phyloP scores from a whole-genome alignment of 1,140 invertebrate species.

The Acromyrmex heyeri region DNA sequence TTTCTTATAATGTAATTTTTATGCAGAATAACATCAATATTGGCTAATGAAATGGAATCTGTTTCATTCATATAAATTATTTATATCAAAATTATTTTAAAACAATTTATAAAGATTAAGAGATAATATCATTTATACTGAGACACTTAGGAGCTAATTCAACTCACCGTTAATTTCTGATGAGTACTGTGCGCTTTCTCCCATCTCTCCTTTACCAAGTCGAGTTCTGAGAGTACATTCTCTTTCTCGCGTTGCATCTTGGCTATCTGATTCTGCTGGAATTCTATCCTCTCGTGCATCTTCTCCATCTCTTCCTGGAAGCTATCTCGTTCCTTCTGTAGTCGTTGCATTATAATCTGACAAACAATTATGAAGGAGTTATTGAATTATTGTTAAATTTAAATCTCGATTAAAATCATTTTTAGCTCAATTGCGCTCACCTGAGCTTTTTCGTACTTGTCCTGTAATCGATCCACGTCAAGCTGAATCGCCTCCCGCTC shows the following conservation, averaged over 20 bases:
- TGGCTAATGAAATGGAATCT: conserved; percentile 22
- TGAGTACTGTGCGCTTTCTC: conserved; percentile 94
- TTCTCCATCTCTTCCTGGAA: conserved; percentile 93
- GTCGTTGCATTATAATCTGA: conserved; percentile 90
- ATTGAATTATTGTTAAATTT: conserved; percentile 86
- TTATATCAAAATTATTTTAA: conserved; percentile 16
- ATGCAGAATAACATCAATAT: conserved; percentile 24
- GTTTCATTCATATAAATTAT: not conserved
- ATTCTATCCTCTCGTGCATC: conserved; percentile 93
- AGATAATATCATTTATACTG: not conserved
- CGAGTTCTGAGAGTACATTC: conserved; percentile 93
- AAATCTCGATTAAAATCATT: not conserved
- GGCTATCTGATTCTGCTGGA: conserved; percentile 92
- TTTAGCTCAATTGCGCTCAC: conserved; percentile 85
- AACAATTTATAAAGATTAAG: not conserved
- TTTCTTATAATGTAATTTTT: not conserved
- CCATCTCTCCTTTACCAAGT: conserved; percentile 94
- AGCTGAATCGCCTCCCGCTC: conserved; percentile 94
- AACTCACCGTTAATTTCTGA: conserved; percentile 92
- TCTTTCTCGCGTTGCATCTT: conserved; percentile 95
- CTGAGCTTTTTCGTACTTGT: conserved; percentile 96
- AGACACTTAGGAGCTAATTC: not conserved
- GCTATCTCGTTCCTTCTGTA: conserved; percentile 95
- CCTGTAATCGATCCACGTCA: conserved; percentile 94
- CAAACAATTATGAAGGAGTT: not conserved